Percentiles rank a stretch among this genome's conserved stretches.
phyloP scores from a whole-genome alignment of 2,113 vertebrate genomes.

The Mesoclemmys tuberculata region DNA sequence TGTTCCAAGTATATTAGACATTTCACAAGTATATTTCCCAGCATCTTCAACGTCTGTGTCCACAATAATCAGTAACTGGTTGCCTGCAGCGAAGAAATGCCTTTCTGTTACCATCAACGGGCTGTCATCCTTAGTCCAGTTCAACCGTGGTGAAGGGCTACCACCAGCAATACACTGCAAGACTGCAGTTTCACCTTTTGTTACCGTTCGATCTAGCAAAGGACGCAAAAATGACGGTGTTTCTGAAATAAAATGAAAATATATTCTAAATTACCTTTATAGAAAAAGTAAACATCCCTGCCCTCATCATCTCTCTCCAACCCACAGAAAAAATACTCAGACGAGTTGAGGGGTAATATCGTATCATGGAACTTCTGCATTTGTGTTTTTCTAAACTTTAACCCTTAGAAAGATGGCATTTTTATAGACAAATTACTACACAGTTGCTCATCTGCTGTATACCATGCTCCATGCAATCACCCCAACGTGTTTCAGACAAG shows the following conservation, averaged over 20 bases:
- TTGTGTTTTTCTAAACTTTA: neutral
- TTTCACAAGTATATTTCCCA: slow-evolving; percentile 95
- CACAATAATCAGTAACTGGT: slow-evolving; percentile 96
- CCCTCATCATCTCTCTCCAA: neutral
- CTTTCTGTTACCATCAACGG: slow-evolving; percentile 90
- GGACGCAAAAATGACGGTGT: slow-evolving; percentile 93
- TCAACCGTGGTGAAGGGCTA: slow-evolving; percentile 90
- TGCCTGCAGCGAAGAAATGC: slow-evolving; percentile 96
- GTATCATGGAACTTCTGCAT: neutral
- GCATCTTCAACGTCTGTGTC: slow-evolving; percentile 90
- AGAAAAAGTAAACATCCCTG: neutral
- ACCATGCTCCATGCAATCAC: neutral
- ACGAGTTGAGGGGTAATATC: neutral
- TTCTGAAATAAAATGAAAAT: slow-evolving; percentile 79
- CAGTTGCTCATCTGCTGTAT: neutral
- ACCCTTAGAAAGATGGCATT: neutral
- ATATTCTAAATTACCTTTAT: neutral
- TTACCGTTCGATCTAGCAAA: slow-evolving; percentile 90
- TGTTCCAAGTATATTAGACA: slow-evolving; percentile 95
- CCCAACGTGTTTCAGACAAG: neutral
- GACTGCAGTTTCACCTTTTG: slow-evolving; percentile 93
- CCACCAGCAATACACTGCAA: slow-evolving; percentile 96
- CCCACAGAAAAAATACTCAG: neutral
- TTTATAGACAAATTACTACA: neutral
- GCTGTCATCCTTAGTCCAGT: slow-evolving; percentile 98